phyloP scores from a whole-genome alignment of 2,797 vertebrate genomes.

The Amphiprion clarkii region DNA sequence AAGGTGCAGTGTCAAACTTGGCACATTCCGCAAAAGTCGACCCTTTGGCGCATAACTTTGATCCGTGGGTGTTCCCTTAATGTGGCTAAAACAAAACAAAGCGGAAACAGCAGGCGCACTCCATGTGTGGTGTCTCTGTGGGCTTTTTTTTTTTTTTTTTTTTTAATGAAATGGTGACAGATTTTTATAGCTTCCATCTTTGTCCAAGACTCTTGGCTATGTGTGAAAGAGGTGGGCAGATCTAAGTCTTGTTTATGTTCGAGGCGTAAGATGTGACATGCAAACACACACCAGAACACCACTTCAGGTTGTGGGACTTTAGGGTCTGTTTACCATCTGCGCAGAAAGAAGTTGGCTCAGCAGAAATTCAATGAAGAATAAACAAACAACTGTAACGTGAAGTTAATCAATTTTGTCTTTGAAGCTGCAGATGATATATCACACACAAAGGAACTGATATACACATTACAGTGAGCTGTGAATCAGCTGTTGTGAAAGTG shows the following conservation, averaged over 20 bases:
- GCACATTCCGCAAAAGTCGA: constrained; percentile 60
- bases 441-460: background rate
- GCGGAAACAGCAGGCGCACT: constrained; percentile 63
- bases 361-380: constrained; percentile 28
- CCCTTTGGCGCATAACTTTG: constrained; percentile 68
- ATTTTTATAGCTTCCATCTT: constrained; percentile 73
- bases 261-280: constrained; percentile 61
- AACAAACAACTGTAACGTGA: constrained; percentile 12
- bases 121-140: constrained; percentile 58
- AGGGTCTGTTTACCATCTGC: constrained; percentile 61
- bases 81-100: constrained; percentile 79
- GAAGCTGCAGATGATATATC: constrained; percentile 21
- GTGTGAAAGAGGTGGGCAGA: constrained; percentile 78
- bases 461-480: constrained; percentile 16
- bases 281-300: constrained; percentile 39
- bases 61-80: constrained; percentile 78
- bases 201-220: constrained; percentile 65
- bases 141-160: constrained; percentile 11
- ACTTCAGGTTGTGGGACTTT: constrained; percentile 21
- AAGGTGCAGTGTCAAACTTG: constrained; percentile 68
- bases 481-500: constrained; percentile 39
- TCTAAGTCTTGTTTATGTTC: constrained; percentile 73
- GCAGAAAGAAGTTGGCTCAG: constrained; percentile 37
- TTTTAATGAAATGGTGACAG: constrained; percentile 56
- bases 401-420: constrained; percentile 29